Evolutionary conservation across 2,113 vertebrate genomes (phyloP).

Genomic region (Grammatotria lemairii): DNA sequence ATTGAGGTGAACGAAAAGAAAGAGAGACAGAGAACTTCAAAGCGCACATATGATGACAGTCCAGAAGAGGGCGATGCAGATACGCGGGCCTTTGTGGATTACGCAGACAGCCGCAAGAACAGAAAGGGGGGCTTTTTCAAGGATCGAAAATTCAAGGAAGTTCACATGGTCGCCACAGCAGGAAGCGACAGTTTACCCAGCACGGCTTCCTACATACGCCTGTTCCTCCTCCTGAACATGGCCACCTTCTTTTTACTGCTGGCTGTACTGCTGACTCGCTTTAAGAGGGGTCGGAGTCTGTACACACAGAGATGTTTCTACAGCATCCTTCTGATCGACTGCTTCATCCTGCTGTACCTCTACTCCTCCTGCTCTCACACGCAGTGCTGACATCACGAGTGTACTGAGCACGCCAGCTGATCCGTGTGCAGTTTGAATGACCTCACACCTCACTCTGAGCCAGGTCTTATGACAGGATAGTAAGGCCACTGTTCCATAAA

Average conservation of each 20-base stretch:
- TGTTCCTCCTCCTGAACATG: constrained; percentile 94
- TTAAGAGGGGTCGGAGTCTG: constrained; percentile 83
- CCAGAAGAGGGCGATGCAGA: constrained; percentile 83
- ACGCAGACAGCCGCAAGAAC: constrained; percentile 77
- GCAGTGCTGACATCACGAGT: constrained; percentile 75
- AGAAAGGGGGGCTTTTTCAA: constrained; percentile 63
- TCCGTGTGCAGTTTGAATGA: neutral
- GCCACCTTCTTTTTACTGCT: constrained; percentile 89
- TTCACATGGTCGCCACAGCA: constrained; percentile 66
- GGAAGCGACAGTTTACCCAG: constrained; percentile 66
- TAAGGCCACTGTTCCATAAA: neutral
- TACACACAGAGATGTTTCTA: constrained; percentile 90
- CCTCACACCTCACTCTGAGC: constrained; percentile 40
- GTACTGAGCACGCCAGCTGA: neutral
- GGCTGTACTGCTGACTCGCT: constrained; percentile 84
- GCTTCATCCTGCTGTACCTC: constrained; percentile 88
- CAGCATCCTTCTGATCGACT: constrained; percentile 84
- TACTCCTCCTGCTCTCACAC: constrained; percentile 91
- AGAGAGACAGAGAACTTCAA: constrained; percentile 80
- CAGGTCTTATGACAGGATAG: neutral
- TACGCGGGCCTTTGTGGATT: constrained; percentile 86
- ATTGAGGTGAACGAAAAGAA: constrained; percentile 89
- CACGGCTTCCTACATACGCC: constrained; percentile 82
- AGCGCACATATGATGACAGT: constrained; percentile 79
- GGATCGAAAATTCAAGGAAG: constrained; percentile 70